phyloP scores from a whole-genome alignment of 2,888 invertebrate genomes.

The Synanthedon andrenaeformis region DNA sequence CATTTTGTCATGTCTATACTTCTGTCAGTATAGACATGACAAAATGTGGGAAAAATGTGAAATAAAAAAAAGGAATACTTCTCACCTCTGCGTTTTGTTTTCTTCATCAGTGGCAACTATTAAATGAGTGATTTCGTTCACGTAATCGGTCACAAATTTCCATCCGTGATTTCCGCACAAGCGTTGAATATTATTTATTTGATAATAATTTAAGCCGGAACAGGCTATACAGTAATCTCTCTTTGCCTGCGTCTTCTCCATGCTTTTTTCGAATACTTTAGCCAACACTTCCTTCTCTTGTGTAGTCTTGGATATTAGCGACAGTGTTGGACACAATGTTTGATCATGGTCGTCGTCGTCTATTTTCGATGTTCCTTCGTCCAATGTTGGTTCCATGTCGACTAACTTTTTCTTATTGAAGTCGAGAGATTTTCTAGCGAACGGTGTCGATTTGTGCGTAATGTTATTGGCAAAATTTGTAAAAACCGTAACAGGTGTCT shows the following conservation, averaged over 20 bases:
- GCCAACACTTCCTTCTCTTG: slow-evolving; percentile 51
- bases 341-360: slow-evolving; percentile 28
- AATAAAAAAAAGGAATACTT: neutral
- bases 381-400: neutral
- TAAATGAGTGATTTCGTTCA: slow-evolving; percentile 48
- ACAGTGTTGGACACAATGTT: slow-evolving; percentile 35
- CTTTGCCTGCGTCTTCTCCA: slow-evolving; percentile 6
- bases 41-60: too few species aligned
- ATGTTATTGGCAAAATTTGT: slow-evolving; percentile 47
- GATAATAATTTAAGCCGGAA: slow-evolving; percentile 33
- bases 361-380: neutral
- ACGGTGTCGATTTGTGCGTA: slow-evolving; percentile 51
- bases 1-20: too few species aligned
- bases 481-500: slow-evolving; percentile 42
- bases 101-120: slow-evolving; percentile 55
- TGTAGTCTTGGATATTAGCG: slow-evolving; percentile 34
- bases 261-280: slow-evolving; percentile 41
- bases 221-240: slow-evolving; percentile 36
- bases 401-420: slow-evolving; percentile 18
- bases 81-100: slow-evolving; percentile 49
- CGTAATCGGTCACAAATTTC: slow-evolving; percentile 44
- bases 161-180: slow-evolving; percentile 33
- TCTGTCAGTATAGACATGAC: too few species aligned
- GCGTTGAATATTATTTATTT: slow-evolving; percentile 29
- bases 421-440: slow-evolving; percentile 49